Percentiles rank a stretch among this genome's conserved stretches.
These are phyloP conservation scores for Rhea pennata DNA, from an alignment of 2,113 vertebrate genomes.

Conservation along the genomic window DNA sequence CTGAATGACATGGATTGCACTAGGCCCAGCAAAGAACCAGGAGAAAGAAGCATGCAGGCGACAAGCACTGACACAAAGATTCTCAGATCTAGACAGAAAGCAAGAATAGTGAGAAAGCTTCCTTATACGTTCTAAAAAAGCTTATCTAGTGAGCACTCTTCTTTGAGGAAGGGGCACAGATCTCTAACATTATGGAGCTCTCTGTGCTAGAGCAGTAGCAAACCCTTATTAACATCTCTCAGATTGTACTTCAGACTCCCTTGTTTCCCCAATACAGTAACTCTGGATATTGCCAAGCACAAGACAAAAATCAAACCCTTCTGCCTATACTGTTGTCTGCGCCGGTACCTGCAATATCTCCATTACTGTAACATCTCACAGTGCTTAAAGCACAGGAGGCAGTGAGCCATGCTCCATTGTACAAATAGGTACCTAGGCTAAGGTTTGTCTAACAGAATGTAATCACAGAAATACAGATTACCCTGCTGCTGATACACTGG, in stretches of 20 bases:
- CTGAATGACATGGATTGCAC: not conserved
- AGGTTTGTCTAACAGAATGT: accelerated
- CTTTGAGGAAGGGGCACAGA: not conserved
- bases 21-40: accelerated
- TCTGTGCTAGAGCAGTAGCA: not conserved
- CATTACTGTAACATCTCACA: not conserved
- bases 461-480: not conserved
- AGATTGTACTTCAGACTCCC: not conserved
- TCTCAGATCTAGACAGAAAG: not conserved
- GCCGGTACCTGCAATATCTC: not conserved
- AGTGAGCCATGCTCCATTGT: not conserved
- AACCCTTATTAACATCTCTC: not conserved
- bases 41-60: not conserved
- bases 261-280: not conserved
- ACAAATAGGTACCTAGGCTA: too few relatives aligned
- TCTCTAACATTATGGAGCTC: accelerated
- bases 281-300: not conserved
- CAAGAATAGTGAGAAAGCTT: not conserved
- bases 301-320: not conserved
- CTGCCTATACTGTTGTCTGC: not conserved
- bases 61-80: not conserved
- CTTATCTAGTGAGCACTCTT: not conserved
- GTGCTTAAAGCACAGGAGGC: not conserved
- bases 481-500: accelerated
- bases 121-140: not conserved